Percentiles rank a stretch among this genome's conserved stretches.
phyloP scores from a whole-genome alignment of 2,113 vertebrate species.

The Arenaria interpres region DNA sequence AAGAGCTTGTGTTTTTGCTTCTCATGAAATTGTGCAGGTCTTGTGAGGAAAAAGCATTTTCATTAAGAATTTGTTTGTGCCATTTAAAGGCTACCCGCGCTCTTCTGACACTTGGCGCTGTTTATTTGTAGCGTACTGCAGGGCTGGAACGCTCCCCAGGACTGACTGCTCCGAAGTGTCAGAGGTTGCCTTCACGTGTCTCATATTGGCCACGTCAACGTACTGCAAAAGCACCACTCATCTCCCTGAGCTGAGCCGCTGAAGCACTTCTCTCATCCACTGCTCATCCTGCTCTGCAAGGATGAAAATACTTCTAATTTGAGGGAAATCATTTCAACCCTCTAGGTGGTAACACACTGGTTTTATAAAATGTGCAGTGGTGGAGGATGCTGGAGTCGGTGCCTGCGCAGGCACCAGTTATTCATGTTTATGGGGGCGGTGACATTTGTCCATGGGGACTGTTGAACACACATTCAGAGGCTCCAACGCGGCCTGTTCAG shows the following conservation, averaged over 20 bases:
- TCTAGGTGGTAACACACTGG: not conserved
- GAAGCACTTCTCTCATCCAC: not conserved
- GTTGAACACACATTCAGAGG: not conserved
- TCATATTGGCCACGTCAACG: not conserved
- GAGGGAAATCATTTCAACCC: not conserved
- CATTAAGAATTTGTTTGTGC: not conserved
- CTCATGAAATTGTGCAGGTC: not conserved
- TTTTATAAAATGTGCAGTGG: not conserved
- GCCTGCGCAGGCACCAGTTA: not conserved
- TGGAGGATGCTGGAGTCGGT: not conserved
- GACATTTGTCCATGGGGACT: not conserved
- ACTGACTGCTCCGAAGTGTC: not conserved
- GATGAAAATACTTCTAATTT: not conserved
- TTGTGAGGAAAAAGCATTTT: not conserved
- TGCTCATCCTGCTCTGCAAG: not conserved
- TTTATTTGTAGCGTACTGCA: not conserved
- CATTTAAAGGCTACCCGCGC: fast-evolving
- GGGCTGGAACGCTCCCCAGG: not conserved
- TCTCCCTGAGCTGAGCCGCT: not conserved
- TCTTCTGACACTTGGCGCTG: not conserved
- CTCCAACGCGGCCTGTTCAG: not conserved
- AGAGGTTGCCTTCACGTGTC: not conserved
- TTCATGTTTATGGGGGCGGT: not conserved
- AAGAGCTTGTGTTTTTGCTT: not conserved
- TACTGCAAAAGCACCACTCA: not conserved